phyloP scores from a whole-genome alignment of 92 coral and sea anemone genomes.

The Epizoanthus ramosus region DNA sequence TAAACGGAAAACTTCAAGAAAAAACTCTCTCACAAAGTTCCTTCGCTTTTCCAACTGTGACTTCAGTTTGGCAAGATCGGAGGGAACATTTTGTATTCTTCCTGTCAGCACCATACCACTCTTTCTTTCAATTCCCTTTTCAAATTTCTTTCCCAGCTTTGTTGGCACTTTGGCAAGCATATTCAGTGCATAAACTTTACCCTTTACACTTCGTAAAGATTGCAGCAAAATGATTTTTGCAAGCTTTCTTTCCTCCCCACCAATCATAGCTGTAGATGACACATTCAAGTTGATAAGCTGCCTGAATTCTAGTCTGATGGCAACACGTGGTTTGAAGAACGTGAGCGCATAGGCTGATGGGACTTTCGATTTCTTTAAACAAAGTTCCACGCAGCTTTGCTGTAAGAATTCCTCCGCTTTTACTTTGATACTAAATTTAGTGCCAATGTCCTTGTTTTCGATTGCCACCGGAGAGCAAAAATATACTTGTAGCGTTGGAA shows the following conservation, averaged over 20 bases:
- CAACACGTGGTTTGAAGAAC: constrained; percentile 84
- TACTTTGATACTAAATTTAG: constrained; percentile 75
- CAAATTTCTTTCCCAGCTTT: constrained; percentile 77
- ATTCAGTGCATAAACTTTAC: constrained; percentile 79
- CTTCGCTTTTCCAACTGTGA: constrained; percentile 78
- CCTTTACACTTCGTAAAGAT: constrained; percentile 92
- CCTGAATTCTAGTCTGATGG: constrained; percentile 66
- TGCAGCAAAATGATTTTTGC: constrained; percentile 76
- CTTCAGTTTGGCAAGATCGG: constrained; percentile 77
- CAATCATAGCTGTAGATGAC: constrained; percentile 71
- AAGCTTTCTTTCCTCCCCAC: constrained; percentile 72
- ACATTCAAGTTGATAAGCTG: constrained; percentile 85
- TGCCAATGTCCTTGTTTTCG: constrained; percentile 93
- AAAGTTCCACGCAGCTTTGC: constrained; percentile 77
- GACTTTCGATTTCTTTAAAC: constrained; percentile 72
- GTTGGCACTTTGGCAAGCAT: constrained; percentile 85
- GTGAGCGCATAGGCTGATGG: constrained; percentile 82
- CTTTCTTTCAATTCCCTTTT: constrained; percentile 66
- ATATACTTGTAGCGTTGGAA: constrained; percentile 89
- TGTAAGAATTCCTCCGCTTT: constrained; percentile 79
- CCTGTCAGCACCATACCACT: constrained; percentile 84
- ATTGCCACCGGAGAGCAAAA: constrained; percentile 88
- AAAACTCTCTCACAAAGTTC: constrained; percentile 83
- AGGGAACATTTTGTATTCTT: constrained; percentile 71
- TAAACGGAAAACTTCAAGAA: constrained; percentile 75